Evolutionary conservation across 2,888 invertebrate genomes (phyloP).

Genomic region (Cerceris ruficornis): DNA sequence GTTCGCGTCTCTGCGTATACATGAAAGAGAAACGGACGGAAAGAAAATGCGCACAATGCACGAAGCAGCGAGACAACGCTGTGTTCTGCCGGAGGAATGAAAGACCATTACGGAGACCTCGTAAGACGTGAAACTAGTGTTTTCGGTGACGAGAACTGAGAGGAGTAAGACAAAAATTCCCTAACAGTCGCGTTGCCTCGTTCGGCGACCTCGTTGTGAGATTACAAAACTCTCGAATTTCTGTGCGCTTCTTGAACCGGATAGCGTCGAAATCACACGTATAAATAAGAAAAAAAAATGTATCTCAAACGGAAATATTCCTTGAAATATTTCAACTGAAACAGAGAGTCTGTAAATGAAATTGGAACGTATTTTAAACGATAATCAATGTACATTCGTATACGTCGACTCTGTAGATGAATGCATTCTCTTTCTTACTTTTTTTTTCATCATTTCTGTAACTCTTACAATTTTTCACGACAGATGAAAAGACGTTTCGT

Average conservation of each 20-base stretch:
- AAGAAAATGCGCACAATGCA: conserved; percentile 43
- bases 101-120: conserved; percentile 44
- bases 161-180: conserved; percentile 18
- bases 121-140: conserved; percentile 29
- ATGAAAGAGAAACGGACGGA: conserved; percentile 29
- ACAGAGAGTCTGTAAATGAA: no score
- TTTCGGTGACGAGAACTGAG: conserved; percentile 37
- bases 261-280: not conserved
- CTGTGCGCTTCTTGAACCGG: not conserved
- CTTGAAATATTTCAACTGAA: no score
- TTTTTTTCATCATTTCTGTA: no score
- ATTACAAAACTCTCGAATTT: conserved; percentile 18
- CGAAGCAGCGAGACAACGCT: conserved; percentile 24
- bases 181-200: conserved; percentile 1
- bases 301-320: not conserved
- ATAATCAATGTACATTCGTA: no score
- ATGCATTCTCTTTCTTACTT: not conserved
- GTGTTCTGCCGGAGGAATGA: conserved; percentile 39
- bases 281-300: not conserved
- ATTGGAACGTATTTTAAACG: no score
- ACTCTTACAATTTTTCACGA: not conserved
- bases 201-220: conserved; percentile 7
- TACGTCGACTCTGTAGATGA: no score
- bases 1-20: conserved; percentile 20
- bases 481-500: not conserved